Conservation (phyloP, 2,888 invertebrate species). For the Acronicta aceris region DNA sequence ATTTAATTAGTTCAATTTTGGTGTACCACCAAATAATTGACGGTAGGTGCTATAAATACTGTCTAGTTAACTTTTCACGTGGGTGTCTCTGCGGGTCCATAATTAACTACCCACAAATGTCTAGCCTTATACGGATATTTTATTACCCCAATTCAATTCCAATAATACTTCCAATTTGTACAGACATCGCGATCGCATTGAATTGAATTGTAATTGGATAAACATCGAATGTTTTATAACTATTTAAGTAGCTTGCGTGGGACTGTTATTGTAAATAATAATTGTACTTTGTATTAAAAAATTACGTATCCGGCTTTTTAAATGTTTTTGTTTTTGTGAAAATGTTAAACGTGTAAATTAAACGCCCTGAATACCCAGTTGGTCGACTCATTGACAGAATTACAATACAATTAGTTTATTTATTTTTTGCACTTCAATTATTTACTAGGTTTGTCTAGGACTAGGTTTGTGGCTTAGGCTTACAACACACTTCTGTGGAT, state of each 20-base stretch:
- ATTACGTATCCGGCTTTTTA: not conserved
- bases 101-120: constrained; percentile 48
- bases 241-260: constrained; percentile 25
- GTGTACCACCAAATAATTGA: constrained; percentile 31
- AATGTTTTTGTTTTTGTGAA: constrained; percentile 2
- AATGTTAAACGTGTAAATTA: no score
- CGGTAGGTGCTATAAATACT: constrained; percentile 19
- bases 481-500: no score
- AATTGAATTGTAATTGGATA: constrained; percentile 52
- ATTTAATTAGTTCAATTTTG: no score
- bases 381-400: no score
- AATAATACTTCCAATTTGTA: constrained; percentile 38
- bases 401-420: no score
- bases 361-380: no score
- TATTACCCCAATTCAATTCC: constrained; percentile 49
- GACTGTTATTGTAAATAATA: constrained; percentile 31
- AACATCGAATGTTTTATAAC: constrained; percentile 37
- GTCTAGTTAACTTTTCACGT: constrained; percentile 16
- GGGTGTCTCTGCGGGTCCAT: constrained; percentile 19
- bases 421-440: no score
- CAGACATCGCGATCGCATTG: constrained; percentile 25
- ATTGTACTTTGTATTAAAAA: constrained; percentile 22
- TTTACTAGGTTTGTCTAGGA: no score
- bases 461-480: no score
- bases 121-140: constrained; percentile 44